These are phyloP conservation scores for Autographa gamma DNA, from an alignment of 2,888 invertebrate species.

Conservation along the genomic window DNA sequence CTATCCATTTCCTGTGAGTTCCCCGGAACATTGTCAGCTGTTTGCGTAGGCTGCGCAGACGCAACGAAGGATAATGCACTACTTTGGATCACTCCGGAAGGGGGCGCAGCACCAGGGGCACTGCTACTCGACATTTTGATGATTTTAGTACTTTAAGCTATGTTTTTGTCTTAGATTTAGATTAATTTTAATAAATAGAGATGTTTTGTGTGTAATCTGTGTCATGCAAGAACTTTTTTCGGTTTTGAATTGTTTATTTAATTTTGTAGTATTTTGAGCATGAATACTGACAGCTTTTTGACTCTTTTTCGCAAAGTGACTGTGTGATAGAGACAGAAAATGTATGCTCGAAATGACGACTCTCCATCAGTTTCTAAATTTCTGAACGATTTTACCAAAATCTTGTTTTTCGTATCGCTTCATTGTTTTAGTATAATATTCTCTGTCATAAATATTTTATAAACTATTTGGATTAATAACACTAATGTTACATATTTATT, in stretches of 20 bases:
- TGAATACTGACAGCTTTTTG: neutral
- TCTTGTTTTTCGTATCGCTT: no score
- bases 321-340: neutral
- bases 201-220: slow-evolving; percentile 40
- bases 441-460: no score
- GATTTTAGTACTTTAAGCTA: neutral
- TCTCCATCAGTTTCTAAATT: neutral
- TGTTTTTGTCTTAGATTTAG: slow-evolving; percentile 18
- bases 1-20: slow-evolving; percentile 58
- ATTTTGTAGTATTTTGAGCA: neutral
- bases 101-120: slow-evolving; percentile 62
- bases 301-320: neutral
- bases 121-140: slow-evolving; percentile 68
- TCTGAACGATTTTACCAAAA: no score
- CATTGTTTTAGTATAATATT: no score
- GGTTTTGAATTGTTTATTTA: slow-evolving; percentile 12
- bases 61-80: slow-evolving; percentile 81
- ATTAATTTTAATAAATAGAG: neutral
- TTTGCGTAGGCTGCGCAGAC: slow-evolving; percentile 72
- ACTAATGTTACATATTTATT: no score
- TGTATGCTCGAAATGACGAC: neutral
- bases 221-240: slow-evolving; percentile 24
- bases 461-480: no score
- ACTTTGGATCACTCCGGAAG: slow-evolving; percentile 75
- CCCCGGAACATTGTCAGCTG: slow-evolving; percentile 55